phyloP scores from a whole-genome alignment of 2,888 invertebrate genomes.

The Limnephilus auricula region DNA sequence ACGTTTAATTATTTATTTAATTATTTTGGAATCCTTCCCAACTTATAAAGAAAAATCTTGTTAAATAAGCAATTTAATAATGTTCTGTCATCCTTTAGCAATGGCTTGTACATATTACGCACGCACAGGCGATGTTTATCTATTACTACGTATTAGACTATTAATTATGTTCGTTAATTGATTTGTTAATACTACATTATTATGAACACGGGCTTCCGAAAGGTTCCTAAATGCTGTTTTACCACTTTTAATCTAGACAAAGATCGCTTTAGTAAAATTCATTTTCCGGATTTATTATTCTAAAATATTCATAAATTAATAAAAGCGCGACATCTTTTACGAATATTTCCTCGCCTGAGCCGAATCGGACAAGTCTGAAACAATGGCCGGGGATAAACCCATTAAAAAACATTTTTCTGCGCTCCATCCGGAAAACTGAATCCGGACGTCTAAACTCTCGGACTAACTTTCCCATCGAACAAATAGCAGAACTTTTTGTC shows the following conservation, averaged over 20 bases:
- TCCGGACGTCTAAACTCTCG: conserved; percentile 29
- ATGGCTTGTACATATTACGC: not conserved
- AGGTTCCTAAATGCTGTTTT: not conserved
- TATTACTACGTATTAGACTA: no score
- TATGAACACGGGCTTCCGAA: not conserved
- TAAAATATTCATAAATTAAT: conserved; percentile 2
- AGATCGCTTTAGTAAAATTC: not conserved
- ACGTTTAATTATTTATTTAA: no score
- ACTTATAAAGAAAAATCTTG: no score
- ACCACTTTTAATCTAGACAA: not conserved
- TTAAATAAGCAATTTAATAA: no score
- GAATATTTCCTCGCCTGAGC: not conserved
- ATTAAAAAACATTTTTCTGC: conserved; percentile 27
- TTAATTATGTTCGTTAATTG: no score
- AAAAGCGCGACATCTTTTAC: not conserved
- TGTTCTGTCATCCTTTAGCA: no score
- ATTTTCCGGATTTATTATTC: not conserved
- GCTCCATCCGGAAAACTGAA: conserved; percentile 23
- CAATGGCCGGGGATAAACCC: conserved; percentile 20
- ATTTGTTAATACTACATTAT: not conserved
- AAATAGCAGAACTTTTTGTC: conserved; percentile 21
- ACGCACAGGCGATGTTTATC: not conserved
- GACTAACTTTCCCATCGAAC: conserved; percentile 8
- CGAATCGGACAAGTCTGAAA: conserved; percentile 9
- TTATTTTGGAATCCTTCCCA: no score